phyloP scores from a whole-genome alignment of 2,888 invertebrate genomes.

The Tetheella fluctuosa region DNA sequence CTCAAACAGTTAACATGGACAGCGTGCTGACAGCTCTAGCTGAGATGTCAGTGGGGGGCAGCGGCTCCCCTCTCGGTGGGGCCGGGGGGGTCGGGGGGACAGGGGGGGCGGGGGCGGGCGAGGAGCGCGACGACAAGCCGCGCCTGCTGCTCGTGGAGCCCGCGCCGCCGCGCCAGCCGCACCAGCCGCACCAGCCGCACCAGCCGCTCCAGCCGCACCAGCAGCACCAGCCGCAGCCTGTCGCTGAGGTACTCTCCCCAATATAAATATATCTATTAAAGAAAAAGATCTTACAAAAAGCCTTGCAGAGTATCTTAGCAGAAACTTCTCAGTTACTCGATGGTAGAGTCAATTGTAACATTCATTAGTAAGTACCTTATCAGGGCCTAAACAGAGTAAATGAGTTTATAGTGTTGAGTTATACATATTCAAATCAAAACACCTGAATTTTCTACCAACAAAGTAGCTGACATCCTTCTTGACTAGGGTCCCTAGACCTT shows the following conservation, averaged over 20 bases:
- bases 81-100: neutral
- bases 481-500: too few species aligned
- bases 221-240: conserved; percentile 25
- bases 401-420: too few species aligned
- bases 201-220: conserved; percentile 28
- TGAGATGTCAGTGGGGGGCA: conserved; percentile 70
- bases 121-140: conserved; percentile 59
- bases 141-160: conserved; percentile 46
- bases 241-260: conserved; percentile 14
- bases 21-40: conserved; percentile 64
- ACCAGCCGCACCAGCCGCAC: conserved; percentile 32
- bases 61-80: conserved; percentile 38
- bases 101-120: conserved; percentile 46
- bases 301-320: too few species aligned
- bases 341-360: too few species aligned
- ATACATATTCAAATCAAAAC: too few species aligned
- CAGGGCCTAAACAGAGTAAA: too few species aligned
- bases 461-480: too few species aligned
- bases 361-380: too few species aligned
- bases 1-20: conserved; percentile 54
- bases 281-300: too few species aligned
- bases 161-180: conserved; percentile 40
- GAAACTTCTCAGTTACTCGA: too few species aligned
- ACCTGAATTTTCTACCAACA: too few species aligned
- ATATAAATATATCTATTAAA: too few species aligned